Evolutionary conservation across 2,113 vertebrate species (phyloP), one percentile per base, ranked within the genome.

Genomic region (Myocastor coypus): DNA sequence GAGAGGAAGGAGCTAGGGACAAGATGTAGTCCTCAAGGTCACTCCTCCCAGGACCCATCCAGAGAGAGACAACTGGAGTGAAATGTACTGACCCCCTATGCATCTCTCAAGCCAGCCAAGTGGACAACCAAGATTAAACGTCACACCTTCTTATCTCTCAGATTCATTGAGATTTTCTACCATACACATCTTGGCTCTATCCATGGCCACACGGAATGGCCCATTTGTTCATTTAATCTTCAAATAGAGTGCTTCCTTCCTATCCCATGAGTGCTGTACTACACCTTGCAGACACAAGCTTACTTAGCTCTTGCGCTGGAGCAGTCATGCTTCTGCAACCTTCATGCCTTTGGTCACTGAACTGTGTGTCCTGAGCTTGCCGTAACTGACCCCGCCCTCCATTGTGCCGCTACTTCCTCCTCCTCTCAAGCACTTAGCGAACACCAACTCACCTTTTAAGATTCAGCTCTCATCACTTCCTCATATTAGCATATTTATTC

Each of bases 381-480:
- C 14, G 34, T 26, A n/a, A 14, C 20, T 17, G 46, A 30, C 26
- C 37, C 1, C 12, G n/a, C 46, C 66, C 46, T 77, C 40, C 6
- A 82, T 5, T 34, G 61, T 26, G n/a, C 40, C 12, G 28, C 34
- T 26, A n/a, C 59, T 28, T 83, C n/a, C 22, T 73, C 57, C 50
- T 32, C 34, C 85, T 40, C 50, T 40, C 50, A 69, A 22, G 16
- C 86, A 34, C 80, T 69, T 5, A 40, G n/a, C 83, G 87, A 92
- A 84, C 42, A 95, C 37, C 83, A 75, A 52, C 66, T 94, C 42
- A 82, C 37, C 63, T 96, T 91, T 95, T 73, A 95, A 93, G 85
- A 86, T 80, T 80, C 61, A 32, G 73, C 4, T 83, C 68, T 89
- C 8, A 2, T 30, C 22, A 52, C 63, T 83, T 86, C 28, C n/a